A percentile compares a stretch with the other conserved stretches of the same genome.
Evolutionary conservation across 2,797 vertebrate species (phyloP).

Genomic region (Otolemur crassicaudatus): DNA sequence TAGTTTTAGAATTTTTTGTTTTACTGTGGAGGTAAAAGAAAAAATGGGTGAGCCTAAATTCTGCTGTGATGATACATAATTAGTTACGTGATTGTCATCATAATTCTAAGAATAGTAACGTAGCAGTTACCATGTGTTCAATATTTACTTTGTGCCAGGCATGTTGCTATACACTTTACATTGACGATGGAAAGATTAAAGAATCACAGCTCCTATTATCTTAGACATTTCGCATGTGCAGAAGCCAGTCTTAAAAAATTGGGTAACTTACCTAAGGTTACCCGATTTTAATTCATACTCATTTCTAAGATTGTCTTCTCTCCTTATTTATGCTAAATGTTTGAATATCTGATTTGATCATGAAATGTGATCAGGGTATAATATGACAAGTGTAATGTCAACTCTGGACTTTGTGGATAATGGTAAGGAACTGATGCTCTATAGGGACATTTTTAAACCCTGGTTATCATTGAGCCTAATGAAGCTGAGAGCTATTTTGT

Average conservation of each 20-base stretch:
- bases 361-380: not conserved
- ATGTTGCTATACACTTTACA: not conserved
- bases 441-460: not conserved
- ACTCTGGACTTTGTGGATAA: not conserved
- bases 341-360: not conserved
- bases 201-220: not conserved
- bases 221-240: not conserved
- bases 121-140: not conserved
- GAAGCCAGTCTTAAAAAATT: not conserved
- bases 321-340: not conserved
- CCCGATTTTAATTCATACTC: not conserved
- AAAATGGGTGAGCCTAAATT: not conserved
- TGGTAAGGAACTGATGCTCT: not conserved
- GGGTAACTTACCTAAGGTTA: not conserved
- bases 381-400: not conserved
- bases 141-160: not conserved
- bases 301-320: not conserved
- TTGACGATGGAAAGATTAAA: not conserved
- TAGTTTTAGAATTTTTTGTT: slow-evolving; percentile 12
- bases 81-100: not conserved
- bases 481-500: not conserved
- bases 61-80: not conserved
- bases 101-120: not conserved
- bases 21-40: not conserved
- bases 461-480: not conserved